Percentiles rank a stretch among this genome's conserved stretches.
phyloP scores from a whole-genome alignment of 2,888 invertebrate genomes.

The Agonopterix arenella region DNA sequence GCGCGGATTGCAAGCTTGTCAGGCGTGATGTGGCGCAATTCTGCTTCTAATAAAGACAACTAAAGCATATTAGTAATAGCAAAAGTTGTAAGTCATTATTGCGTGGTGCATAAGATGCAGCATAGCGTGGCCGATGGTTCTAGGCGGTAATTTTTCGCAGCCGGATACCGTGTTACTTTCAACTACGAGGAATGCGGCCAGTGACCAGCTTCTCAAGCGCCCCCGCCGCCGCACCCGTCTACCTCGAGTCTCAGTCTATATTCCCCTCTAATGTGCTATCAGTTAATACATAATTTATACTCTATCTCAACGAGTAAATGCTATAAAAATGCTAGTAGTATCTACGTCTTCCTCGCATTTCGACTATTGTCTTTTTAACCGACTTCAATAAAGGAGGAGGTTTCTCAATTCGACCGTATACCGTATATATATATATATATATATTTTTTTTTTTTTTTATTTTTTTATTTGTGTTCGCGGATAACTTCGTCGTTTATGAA shows the following conservation, averaged over 20 bases:
- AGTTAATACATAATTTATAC: slow-evolving; percentile 1
- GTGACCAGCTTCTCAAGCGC: slow-evolving; percentile 57
- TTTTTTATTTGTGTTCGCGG: too few relatives aligned
- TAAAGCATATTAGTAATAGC: slow-evolving; percentile 19
- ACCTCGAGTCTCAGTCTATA: slow-evolving; percentile 7
- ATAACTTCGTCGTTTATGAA: too few relatives aligned
- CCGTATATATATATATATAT: too few relatives aligned
- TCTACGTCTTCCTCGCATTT: too few relatives aligned
- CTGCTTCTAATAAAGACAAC: slow-evolving; percentile 19
- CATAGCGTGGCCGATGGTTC: slow-evolving; percentile 28
- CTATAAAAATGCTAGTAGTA: background rate
- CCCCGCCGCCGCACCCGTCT: slow-evolving; percentile 46
- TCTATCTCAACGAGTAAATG: background rate
- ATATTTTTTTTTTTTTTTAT: too few relatives aligned
- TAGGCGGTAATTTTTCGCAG: slow-evolving; percentile 65
- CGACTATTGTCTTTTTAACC: too few relatives aligned
- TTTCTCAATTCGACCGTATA: too few relatives aligned
- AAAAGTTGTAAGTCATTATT: slow-evolving; percentile 18
- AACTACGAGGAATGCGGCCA: slow-evolving; percentile 72
- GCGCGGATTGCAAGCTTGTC: slow-evolving; percentile 10
- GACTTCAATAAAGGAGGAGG: too few relatives aligned
- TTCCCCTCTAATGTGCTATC: background rate
- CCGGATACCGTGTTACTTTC: slow-evolving; percentile 73
- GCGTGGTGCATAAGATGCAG: slow-evolving; percentile 25
- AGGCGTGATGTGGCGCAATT: slow-evolving; percentile 20